Evolutionary conservation across 2,888 invertebrate species (phyloP).

Genomic region (Epistrophe grossulariae): DNA sequence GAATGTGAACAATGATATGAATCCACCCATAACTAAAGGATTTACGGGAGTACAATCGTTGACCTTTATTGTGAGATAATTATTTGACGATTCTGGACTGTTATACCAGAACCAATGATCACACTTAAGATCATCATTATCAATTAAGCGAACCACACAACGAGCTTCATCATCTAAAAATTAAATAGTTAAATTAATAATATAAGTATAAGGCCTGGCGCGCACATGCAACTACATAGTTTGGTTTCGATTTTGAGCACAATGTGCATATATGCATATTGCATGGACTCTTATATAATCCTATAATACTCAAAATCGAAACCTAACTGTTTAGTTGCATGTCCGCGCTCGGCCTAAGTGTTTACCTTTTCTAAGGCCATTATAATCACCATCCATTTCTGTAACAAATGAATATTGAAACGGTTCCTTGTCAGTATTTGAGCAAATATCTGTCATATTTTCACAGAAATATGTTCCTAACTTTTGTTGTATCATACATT

Average conservation of each 20-base stretch:
- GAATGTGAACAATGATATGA: constrained; percentile 84
- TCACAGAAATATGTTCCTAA: constrained; percentile 77
- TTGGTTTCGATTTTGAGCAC: too few species aligned
- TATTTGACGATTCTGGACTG: constrained; percentile 77
- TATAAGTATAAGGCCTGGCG: too few species aligned
- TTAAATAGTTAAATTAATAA: background rate
- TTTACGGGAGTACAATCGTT: constrained; percentile 79
- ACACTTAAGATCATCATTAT: constrained; percentile 80
- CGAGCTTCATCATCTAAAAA: constrained; percentile 76
- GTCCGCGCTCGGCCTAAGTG: too few species aligned
- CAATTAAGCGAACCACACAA: constrained; percentile 80
- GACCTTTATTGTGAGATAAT: constrained; percentile 79
- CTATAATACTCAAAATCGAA: too few species aligned
- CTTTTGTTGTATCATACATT: constrained; percentile 80
- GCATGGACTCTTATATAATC: too few species aligned
- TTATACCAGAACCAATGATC: constrained; percentile 81
- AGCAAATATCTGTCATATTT: constrained; percentile 80
- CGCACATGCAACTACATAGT: too few species aligned
- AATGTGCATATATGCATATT: too few species aligned
- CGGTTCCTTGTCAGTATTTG: constrained; percentile 77
- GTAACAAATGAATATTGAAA: constrained; percentile 79
- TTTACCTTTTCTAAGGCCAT: too few species aligned
- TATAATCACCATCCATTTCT: constrained; percentile 77
- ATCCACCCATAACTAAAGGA: constrained; percentile 78
- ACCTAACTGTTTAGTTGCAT: too few species aligned